phyloP scores from a whole-genome alignment of 2,888 invertebrate genomes.

The Drosophila paucipuncta region DNA sequence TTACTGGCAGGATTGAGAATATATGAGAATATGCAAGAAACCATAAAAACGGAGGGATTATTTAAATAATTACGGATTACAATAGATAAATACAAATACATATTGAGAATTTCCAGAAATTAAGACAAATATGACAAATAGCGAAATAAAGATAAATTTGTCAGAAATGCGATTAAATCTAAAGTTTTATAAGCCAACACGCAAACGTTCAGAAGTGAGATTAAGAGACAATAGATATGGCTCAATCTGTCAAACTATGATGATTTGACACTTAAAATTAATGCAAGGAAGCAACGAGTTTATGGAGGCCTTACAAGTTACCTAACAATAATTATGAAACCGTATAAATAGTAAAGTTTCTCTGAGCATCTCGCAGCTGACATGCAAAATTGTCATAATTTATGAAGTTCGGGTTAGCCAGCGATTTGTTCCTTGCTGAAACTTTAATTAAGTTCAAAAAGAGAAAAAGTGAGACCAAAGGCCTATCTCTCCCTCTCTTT shows the following conservation, averaged over 20 bases:
- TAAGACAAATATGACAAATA: not conserved
- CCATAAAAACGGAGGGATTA: not conserved
- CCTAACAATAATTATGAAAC: constrained; percentile 21
- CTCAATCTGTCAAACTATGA: constrained; percentile 12
- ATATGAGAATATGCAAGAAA: not conserved
- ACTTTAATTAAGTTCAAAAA: constrained; percentile 78
- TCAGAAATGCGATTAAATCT: not conserved
- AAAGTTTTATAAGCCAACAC: not conserved
- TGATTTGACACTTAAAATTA: not conserved
- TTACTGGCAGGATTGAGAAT: not conserved
- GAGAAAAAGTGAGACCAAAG: constrained; percentile 62
- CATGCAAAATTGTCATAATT: constrained; percentile 60
- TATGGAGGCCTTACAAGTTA: constrained; percentile 13
- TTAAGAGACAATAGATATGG: not conserved
- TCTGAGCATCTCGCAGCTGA: constrained; percentile 4
- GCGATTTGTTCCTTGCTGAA: constrained; percentile 66
- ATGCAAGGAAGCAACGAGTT: constrained; percentile 3
- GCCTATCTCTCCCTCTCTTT: not conserved
- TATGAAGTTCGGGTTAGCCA: constrained; percentile 56
- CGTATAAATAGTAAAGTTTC: constrained; percentile 24
- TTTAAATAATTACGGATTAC: not conserved
- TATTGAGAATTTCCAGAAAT: not conserved
- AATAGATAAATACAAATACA: not conserved
- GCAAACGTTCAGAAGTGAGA: not conserved
- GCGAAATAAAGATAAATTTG: not conserved